Evolutionary conservation across 2,797 vertebrate genomes (phyloP).

Genomic region (Spinus pinus): DNA sequence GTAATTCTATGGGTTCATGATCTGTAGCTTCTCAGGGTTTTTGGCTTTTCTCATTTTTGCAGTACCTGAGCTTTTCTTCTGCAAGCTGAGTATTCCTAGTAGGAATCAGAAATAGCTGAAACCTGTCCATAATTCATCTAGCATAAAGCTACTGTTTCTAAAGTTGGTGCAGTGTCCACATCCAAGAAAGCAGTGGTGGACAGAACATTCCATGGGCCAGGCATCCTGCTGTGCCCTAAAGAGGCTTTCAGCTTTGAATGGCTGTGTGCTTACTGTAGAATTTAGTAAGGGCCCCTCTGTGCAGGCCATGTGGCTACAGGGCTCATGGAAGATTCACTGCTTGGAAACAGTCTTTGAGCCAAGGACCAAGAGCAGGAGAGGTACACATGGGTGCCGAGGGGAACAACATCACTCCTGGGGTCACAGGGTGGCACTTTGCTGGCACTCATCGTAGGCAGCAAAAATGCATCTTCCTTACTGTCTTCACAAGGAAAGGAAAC

Average conservation of each 20-base stretch:
- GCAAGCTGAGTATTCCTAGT: neutral
- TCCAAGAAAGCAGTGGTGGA: neutral
- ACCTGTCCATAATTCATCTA: neutral
- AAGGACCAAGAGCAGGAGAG: neutral
- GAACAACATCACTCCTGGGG: neutral
- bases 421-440: neutral
- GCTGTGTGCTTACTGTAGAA: neutral
- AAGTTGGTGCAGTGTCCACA: neutral
- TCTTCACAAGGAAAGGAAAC: neutral
- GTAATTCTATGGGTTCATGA: neutral
- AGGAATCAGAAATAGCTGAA: neutral
- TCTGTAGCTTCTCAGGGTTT: neutral
- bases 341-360: neutral
- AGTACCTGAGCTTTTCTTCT: neutral
- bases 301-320: neutral
- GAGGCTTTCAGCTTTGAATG: neutral
- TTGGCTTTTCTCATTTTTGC: neutral
- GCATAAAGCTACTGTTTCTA: neutral
- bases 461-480: neutral
- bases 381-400: neutral
- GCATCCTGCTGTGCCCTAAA: neutral
- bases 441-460: neutral
- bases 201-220: neutral
- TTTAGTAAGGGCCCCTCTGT: neutral
- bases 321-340: neutral